Conservation (phyloP, 1,140 invertebrate species). For the Leptinotarsa lineolata region DNA sequence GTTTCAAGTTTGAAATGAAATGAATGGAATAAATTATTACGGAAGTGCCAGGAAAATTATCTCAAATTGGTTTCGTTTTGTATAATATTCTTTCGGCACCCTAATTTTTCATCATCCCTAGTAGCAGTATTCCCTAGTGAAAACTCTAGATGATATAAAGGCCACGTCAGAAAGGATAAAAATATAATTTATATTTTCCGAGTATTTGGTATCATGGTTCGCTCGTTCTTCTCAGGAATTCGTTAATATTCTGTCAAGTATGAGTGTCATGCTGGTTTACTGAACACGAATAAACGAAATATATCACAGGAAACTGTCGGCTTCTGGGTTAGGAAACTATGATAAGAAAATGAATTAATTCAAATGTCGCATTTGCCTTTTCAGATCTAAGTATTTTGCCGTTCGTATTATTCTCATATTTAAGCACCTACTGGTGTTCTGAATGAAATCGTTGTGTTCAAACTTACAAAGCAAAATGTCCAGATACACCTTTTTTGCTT, state of each 20-base stretch:
- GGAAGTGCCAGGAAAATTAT: background rate
- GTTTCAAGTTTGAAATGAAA: background rate
- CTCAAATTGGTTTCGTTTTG: background rate
- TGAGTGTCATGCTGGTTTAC: slow-evolving; percentile 36
- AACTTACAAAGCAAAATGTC: no score
- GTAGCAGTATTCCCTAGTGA: slow-evolving; percentile 1
- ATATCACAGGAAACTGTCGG: slow-evolving; percentile 37
- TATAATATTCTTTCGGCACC: background rate
- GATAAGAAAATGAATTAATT: slow-evolving; percentile 46
- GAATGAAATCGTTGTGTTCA: no score
- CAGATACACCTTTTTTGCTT: no score
- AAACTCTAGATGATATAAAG: slow-evolving; percentile 8
- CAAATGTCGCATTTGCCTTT: slow-evolving; percentile 38
- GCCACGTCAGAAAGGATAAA: slow-evolving; percentile 5
- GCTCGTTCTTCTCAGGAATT: slow-evolving; percentile 27
- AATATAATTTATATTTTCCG: slow-evolving; percentile 4
- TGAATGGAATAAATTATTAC: background rate
- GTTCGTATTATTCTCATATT: slow-evolving; percentile 37
- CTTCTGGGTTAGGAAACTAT: slow-evolving; percentile 35
- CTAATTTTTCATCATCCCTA: slow-evolving; percentile 8
- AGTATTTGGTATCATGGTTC: slow-evolving; percentile 16
- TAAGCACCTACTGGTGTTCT: background rate
- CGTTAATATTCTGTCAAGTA: slow-evolving; percentile 39
- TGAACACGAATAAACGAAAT: slow-evolving; percentile 42
- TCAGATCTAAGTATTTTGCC: slow-evolving; percentile 38